Conservation (phyloP, 2,113 vertebrate genomes). For the Python bivittatus region DNA sequence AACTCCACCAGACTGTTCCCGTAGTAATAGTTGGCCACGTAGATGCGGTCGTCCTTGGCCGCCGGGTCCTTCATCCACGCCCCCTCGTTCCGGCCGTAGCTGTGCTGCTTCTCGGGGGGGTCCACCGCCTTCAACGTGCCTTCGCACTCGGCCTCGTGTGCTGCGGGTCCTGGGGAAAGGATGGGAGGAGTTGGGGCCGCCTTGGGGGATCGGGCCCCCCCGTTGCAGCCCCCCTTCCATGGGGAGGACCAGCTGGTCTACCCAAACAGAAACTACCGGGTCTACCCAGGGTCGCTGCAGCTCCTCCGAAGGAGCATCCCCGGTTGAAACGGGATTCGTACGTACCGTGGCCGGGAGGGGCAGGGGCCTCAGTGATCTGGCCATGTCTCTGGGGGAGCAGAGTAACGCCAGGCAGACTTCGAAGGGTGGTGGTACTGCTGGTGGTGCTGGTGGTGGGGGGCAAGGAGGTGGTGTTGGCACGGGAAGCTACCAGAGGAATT, state of each 20-base stretch:
- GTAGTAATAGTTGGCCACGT: conserved; percentile 96
- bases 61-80: conserved; percentile 98
- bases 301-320: background rate
- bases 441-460: conserved; percentile 38
- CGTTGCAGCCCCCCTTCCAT: background rate
- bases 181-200: fast-evolving
- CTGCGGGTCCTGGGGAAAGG: conserved; percentile 59
- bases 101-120: conserved; percentile 86
- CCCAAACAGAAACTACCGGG: background rate
- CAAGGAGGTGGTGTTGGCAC: conserved; percentile 12
- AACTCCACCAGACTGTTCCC: conserved; percentile 97
- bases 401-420: background rate
- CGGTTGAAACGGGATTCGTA: background rate
- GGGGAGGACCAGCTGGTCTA: background rate
- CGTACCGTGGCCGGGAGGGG: background rate
- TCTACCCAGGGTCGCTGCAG: too few relatives aligned
- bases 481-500: background rate
- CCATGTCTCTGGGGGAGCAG: background rate
- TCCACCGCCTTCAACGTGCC: conserved; percentile 89
- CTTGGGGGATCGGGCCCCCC: too few relatives aligned
- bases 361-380: background rate
- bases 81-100: conserved; percentile 93
- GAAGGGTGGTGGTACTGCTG: conserved; percentile 16
- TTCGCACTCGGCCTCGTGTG: conserved; percentile 84
- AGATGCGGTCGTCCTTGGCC: conserved; percentile 90